A percentile compares a stretch with the other conserved stretches of the same genome.
Evolutionary conservation across 1,140 invertebrate genomes (phyloP).

Genomic region (Panagrolaimus sp.): DNA sequence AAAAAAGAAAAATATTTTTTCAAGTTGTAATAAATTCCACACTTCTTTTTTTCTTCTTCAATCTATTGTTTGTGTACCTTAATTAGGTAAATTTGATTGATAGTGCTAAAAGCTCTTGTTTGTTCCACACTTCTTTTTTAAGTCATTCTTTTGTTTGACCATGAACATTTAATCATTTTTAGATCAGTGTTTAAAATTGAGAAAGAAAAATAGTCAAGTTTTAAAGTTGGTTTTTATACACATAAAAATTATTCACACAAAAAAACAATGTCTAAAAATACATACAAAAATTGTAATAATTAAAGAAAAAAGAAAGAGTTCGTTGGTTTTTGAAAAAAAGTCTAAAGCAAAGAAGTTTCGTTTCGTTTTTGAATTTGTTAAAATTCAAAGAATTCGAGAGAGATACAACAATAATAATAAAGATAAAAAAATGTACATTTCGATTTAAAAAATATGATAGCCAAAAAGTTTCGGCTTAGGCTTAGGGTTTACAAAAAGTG

Average conservation of each 20-base stretch:
- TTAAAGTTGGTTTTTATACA: not conserved
- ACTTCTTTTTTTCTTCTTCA: too few species aligned
- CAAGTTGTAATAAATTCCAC: too few species aligned
- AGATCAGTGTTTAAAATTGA: not conserved
- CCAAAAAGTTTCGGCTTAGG: too few species aligned
- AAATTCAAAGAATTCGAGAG: not conserved
- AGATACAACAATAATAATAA: too few species aligned
- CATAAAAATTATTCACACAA: not conserved
- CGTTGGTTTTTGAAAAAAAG: not conserved
- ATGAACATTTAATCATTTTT: not conserved
- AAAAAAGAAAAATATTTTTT: too few species aligned
- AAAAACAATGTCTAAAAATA: slow-evolving; percentile 3
- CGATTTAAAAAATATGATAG: too few species aligned
- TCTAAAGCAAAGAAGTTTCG: not conserved
- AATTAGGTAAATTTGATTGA: too few species aligned
- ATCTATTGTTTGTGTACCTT: too few species aligned
- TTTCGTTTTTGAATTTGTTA: not conserved
- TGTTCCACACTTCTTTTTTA: not conserved
- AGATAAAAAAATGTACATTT: too few species aligned
- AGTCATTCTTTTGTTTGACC: not conserved
- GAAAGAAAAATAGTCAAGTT: not conserved
- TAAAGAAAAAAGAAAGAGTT: not conserved
- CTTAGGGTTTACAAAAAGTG: too few species aligned
- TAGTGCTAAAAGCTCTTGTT: not conserved
- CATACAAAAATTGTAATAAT: not conserved